Percentiles rank a stretch among this genome's conserved stretches.
These are phyloP conservation scores for Drosophila ezoana DNA, from an alignment of 2,888 invertebrate genomes.

Conservation along the genomic window DNA sequence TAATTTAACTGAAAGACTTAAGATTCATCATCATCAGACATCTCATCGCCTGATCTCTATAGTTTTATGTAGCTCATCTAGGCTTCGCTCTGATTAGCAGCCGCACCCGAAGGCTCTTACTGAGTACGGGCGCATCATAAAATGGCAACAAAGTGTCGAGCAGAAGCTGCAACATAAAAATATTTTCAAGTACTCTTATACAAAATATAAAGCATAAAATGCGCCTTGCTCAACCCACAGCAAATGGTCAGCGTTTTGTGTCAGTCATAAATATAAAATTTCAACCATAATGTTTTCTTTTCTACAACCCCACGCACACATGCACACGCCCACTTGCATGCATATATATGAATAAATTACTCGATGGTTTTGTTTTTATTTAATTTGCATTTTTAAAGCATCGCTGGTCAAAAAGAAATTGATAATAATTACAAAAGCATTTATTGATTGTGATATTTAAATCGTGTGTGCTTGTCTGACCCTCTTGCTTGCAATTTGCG, in stretches of 20 bases:
- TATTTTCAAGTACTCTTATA: conserved; percentile 59
- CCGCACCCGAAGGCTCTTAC: conserved; percentile 7
- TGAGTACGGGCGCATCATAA: conserved; percentile 37
- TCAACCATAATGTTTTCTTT: conserved; percentile 35
- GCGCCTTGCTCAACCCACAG: conserved; percentile 20
- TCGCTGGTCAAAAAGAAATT: conserved; percentile 19
- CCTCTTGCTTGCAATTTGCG: conserved; percentile 45
- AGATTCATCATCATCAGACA: too few relatives aligned
- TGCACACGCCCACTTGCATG: neutral
- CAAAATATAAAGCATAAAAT: conserved; percentile 58
- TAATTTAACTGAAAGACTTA: too few relatives aligned
- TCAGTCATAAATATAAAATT: conserved; percentile 45
- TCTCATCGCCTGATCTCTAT: too few relatives aligned
- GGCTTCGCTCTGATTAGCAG: conserved; percentile 10
- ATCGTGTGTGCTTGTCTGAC: conserved; percentile 38
- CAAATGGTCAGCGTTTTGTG: conserved; percentile 32
- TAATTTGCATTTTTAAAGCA: conserved; percentile 56
- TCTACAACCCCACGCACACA: neutral
- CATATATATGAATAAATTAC: conserved; percentile 10
- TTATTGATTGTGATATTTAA: conserved; percentile 61
- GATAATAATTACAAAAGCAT: conserved; percentile 58
- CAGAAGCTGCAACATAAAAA: conserved; percentile 44
- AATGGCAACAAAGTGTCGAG: conserved; percentile 47
- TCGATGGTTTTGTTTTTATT: conserved; percentile 54
- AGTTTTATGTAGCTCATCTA: conserved; percentile 17